Conservation (phyloP, 2,888 invertebrate genomes). For the Aporophyla lueneburgensis region DNA sequence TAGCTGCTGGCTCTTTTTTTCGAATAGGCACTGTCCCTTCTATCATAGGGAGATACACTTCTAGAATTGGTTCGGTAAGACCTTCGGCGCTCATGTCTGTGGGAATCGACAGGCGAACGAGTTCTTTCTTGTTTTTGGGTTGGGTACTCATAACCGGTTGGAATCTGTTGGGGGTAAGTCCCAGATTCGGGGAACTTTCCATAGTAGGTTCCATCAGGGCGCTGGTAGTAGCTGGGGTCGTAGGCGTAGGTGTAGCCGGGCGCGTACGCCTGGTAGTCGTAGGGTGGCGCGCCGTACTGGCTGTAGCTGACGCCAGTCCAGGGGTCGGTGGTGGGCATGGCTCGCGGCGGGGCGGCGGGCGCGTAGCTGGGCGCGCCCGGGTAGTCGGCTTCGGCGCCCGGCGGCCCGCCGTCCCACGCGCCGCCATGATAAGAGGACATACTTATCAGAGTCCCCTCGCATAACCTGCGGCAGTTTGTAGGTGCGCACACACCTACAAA, state of each 20-base stretch:
- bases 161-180: conserved; percentile 43
- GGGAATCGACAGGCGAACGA: conserved; percentile 71
- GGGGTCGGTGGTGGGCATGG: conserved; percentile 85
- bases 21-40: conserved; percentile 76
- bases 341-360: conserved; percentile 73
- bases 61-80: conserved; percentile 79
- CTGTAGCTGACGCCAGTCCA: conserved; percentile 88
- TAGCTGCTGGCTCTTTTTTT: conserved; percentile 79
- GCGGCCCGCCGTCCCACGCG: conserved; percentile 90
- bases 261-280: conserved; percentile 83
- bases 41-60: conserved; percentile 81
- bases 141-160: conserved; percentile 48
- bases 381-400: conserved; percentile 89
- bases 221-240: conserved; percentile 81
- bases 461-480: conserved; percentile 91
- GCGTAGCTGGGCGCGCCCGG: conserved; percentile 76
- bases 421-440: conserved; percentile 89
- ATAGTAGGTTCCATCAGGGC: conserved; percentile 75
- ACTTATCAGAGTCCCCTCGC: conserved; percentile 85
- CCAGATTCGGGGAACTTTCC: conserved; percentile 74
- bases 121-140: conserved; percentile 65
- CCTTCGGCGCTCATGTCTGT: conserved; percentile 72
- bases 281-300: conserved; percentile 80
- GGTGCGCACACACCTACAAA: conserved; percentile 92
- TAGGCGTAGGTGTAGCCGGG: conserved; percentile 79